phyloP scores from a whole-genome alignment of 2,797 vertebrate species.

The Gouania willdenowi region DNA sequence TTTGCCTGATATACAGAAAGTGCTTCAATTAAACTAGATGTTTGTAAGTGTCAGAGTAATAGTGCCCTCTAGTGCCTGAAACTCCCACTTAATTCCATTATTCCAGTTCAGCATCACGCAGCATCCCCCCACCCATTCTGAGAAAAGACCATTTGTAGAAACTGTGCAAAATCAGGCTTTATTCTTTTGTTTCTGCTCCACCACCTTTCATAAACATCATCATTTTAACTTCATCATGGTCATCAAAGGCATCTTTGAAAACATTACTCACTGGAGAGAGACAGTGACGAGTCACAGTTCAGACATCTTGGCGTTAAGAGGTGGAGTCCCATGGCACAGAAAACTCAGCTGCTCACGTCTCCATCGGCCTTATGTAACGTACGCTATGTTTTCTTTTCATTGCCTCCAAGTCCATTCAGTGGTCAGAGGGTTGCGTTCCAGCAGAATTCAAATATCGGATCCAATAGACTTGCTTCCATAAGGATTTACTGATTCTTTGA shows the following conservation, averaged over 20 bases:
- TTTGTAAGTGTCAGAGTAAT: constrained; percentile 32
- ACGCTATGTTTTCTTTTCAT: constrained; percentile 4
- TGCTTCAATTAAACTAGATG: too few species aligned
- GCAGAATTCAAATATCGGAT: constrained; percentile 35
- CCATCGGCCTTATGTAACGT: constrained; percentile 52
- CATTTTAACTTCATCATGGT: constrained; percentile 53
- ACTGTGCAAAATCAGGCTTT: constrained; percentile 81
- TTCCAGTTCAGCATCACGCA: constrained; percentile 1
- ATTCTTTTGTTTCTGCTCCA: constrained; percentile 52
- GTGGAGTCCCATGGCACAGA: constrained; percentile 26
- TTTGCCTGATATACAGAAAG: too few species aligned
- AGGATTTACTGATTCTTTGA: constrained; percentile 4
- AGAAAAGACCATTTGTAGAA: constrained; percentile 60
- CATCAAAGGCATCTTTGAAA: constrained; percentile 44
- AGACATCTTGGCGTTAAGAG: constrained; percentile 14
- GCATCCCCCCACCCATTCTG: constrained; percentile 12
- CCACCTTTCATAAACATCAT: constrained; percentile 39
- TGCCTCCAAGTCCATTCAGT: constrained; percentile 30
- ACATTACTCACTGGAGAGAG: constrained; percentile 44
- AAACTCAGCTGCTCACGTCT: constrained; percentile 35
- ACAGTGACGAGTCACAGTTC: constrained; percentile 34
- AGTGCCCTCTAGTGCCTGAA: constrained; percentile 54
- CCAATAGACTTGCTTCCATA: constrained; percentile 30
- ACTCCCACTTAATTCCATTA: not conserved
- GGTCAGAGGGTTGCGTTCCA: constrained; percentile 25